A percentile compares a stretch with the other conserved stretches of the same genome.
phyloP scores from a whole-genome alignment of 2,888 invertebrate species.

The Tetragnatha montana region DNA sequence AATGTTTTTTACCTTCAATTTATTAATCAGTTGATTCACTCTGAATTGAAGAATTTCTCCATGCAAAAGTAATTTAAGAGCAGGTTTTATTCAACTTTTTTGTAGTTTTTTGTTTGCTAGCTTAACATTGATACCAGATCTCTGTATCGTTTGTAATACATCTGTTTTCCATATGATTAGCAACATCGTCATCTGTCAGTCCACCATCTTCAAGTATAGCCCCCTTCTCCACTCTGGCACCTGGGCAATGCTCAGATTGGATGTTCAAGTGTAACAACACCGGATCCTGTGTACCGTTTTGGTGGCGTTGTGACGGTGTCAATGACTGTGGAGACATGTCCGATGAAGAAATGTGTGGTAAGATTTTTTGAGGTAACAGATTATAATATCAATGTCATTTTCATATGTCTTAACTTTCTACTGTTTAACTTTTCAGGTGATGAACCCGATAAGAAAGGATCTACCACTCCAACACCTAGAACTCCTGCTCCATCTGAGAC shows the following conservation, averaged over 20 bases:
- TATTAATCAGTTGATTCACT: too few relatives aligned
- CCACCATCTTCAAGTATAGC: conserved; percentile 29
- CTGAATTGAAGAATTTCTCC: too few relatives aligned
- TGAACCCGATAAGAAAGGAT: conserved; percentile 71
- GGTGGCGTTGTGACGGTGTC: conserved; percentile 82
- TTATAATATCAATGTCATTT: neutral
- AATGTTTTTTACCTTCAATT: too few relatives aligned
- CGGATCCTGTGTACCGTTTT: conserved; percentile 77
- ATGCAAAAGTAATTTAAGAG: too few relatives aligned
- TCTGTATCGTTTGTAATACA: neutral
- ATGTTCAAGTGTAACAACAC: conserved; percentile 77
- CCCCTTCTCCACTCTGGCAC: conserved; percentile 22
- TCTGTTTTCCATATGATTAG: neutral
- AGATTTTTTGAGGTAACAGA: neutral
- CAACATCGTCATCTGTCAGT: conserved; percentile 13
- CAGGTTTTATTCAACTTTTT: too few relatives aligned
- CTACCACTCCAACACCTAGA: conserved; percentile 72
- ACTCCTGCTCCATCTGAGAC: conserved; percentile 72
- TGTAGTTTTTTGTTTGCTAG: too few relatives aligned
- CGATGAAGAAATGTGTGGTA: conserved; percentile 71
- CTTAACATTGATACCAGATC: too few relatives aligned
- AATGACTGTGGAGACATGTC: conserved; percentile 71
- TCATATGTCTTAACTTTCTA: neutral
- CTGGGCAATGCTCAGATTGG: conserved; percentile 63
- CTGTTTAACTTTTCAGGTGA: conserved; percentile 64